A percentile compares a stretch with the other conserved stretches of the same genome.
phyloP scores from a whole-genome alignment of 2,113 vertebrate species.

The Forbesichthys agassizii region DNA sequence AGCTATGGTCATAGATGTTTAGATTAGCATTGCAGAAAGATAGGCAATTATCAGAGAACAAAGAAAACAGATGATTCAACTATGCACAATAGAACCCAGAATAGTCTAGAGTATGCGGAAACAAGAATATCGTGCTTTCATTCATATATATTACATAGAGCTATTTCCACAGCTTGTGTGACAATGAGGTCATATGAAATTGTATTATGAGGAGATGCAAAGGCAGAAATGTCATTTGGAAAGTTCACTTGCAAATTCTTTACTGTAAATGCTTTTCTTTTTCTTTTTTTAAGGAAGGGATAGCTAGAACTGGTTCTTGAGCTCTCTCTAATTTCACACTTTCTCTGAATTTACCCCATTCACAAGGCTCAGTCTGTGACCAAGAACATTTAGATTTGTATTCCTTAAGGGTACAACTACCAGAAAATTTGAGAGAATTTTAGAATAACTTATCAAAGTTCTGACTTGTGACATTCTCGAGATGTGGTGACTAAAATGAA shows the following conservation, averaged over 20 bases:
- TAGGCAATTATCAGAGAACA: slow-evolving; percentile 35
- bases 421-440: no score
- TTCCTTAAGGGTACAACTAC: no score
- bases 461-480: no score
- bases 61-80: neutral
- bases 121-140: neutral
- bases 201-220: slow-evolving; percentile 4
- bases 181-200: slow-evolving; percentile 1
- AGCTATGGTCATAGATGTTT: slow-evolving; percentile 31
- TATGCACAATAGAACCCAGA: neutral
- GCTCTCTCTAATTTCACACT: slow-evolving; percentile 40
- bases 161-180: neutral
- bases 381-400: neutral
- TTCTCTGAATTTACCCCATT: slow-evolving; percentile 9
- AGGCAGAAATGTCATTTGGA: neutral
- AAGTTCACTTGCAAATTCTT: slow-evolving; percentile 4
- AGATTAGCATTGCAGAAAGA: slow-evolving; percentile 26
- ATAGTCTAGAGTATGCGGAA: neutral
- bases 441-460: no score
- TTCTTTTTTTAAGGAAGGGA: neutral
- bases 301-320: slow-evolving; percentile 13
- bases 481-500: no score
- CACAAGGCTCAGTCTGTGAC: neutral
- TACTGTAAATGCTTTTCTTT: slow-evolving; percentile 24
- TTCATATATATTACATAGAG: neutral